Evolutionary conservation across 2,113 vertebrate species (phyloP).

Genomic region (Chaenocephalus aceratus): DNA sequence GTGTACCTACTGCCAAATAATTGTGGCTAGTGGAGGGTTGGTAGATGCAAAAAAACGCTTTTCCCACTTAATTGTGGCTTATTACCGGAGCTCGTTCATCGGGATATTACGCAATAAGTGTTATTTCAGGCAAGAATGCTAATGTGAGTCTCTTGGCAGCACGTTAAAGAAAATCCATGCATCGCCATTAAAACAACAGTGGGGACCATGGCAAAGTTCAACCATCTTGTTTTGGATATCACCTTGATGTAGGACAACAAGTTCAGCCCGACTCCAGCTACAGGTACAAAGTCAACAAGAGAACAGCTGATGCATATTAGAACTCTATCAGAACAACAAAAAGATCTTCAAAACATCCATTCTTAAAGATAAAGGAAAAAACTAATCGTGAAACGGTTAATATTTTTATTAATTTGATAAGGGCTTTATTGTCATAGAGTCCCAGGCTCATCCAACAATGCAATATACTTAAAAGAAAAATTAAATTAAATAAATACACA

Average conservation of each 20-base stretch:
- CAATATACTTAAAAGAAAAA: no score
- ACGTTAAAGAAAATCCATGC: conserved; percentile 75
- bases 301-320: no score
- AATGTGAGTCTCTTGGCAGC: conserved; percentile 81
- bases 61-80: conserved; percentile 74
- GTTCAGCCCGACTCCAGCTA: conserved; percentile 45
- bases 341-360: no score
- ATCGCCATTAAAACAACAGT: conserved; percentile 60
- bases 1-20: conserved; percentile 78
- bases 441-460: no score
- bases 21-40: conserved; percentile 57
- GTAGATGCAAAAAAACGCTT: conserved; percentile 78
- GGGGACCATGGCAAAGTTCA: conserved; percentile 68
- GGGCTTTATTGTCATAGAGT: no score
- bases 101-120: conserved; percentile 84
- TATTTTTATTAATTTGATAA: no score
- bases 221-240: conserved; percentile 66
- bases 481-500: no score
- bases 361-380: no score
- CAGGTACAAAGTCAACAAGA: conserved; percentile 12
- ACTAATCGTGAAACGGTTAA: no score
- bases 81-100: conserved; percentile 74
- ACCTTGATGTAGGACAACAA: conserved; percentile 66
- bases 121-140: conserved; percentile 83
- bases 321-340: no score